Evolutionary conservation across 2,113 vertebrate species (phyloP).

Genomic region (Vimba vimba): DNA sequence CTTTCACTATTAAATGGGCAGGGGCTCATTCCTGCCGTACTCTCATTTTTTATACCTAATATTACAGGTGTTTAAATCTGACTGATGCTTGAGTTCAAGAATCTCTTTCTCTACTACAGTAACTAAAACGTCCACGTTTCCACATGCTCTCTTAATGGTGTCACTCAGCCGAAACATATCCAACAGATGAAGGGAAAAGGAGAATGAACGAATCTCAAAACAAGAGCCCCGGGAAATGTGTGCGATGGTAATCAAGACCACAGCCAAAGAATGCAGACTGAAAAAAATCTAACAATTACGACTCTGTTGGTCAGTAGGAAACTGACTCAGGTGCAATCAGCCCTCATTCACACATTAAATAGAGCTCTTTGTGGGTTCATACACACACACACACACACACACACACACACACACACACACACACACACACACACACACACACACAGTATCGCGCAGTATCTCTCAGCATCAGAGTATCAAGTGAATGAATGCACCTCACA

Average conservation of each 20-base stretch:
- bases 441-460: constrained; percentile 32
- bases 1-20: no score
- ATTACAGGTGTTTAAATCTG: not conserved
- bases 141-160: constrained; percentile 7
- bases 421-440: constrained; percentile 50
- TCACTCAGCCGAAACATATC: constrained; percentile 16
- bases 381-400: constrained; percentile 52
- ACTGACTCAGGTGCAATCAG: constrained; percentile 65
- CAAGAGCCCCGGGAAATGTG: constrained; percentile 12
- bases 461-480: constrained; percentile 45
- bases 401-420: constrained; percentile 50
- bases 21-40: not conserved
- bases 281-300: constrained; percentile 67
- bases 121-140: not conserved
- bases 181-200: constrained; percentile 20
- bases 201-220: constrained; percentile 16
- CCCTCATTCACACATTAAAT: constrained; percentile 55
- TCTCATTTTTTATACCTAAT: constrained; percentile 65
- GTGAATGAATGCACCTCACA: constrained; percentile 52
- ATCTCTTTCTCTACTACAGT: not conserved
- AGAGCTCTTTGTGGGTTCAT: constrained; percentile 52
- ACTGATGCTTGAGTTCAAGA: not conserved
- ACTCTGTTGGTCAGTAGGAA: constrained; percentile 64
- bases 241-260: constrained; percentile 38
- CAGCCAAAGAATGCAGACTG: constrained; percentile 61